These are phyloP conservation scores for Conchocele bisecta DNA, from an alignment of 2,888 invertebrate genomes.

Conservation along the genomic window DNA sequence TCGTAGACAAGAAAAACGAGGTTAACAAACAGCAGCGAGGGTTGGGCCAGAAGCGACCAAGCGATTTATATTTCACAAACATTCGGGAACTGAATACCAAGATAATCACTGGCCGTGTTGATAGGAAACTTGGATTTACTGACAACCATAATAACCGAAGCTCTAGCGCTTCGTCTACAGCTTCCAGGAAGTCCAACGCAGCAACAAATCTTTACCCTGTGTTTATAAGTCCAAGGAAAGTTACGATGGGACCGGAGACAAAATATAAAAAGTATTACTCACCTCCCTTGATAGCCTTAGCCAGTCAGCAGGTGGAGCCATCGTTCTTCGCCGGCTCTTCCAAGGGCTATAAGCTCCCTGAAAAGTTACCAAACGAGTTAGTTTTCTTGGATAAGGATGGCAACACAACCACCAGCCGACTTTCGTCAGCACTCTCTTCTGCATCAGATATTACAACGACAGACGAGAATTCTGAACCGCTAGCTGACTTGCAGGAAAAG, in stretches of 20 bases:
- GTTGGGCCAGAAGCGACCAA: conserved; percentile 24
- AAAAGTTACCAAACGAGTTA: conserved; percentile 65
- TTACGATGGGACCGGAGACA: conserved; percentile 54
- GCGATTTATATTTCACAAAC: conserved; percentile 68
- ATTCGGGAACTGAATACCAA: conserved; percentile 73
- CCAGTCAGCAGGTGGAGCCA: conserved; percentile 68
- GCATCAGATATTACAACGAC: conserved; percentile 1
- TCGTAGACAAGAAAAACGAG: conserved; percentile 15
- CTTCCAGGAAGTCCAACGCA: conserved; percentile 18
- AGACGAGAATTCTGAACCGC: not conserved
- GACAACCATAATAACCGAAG: no score
- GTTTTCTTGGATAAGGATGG: conserved; percentile 60
- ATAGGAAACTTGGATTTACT: conserved; percentile 60
- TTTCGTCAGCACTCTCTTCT: conserved; percentile 24
- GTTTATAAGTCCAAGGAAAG: conserved; percentile 75
- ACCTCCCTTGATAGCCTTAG: conserved; percentile 74
- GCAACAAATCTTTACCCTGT: conserved; percentile 59
- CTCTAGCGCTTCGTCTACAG: no score
- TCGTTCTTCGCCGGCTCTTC: conserved; percentile 70
- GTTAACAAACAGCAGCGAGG: conserved; percentile 15
- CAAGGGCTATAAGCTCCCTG: conserved; percentile 65
- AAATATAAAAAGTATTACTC: conserved; percentile 68
- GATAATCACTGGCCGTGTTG: conserved; percentile 65
- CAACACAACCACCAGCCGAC: conserved; percentile 39
- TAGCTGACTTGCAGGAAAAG: no score